Base-by-base conservation (phyloP, 2,797 vertebrate species). In the Scomberomorus guttatus region DNA sequence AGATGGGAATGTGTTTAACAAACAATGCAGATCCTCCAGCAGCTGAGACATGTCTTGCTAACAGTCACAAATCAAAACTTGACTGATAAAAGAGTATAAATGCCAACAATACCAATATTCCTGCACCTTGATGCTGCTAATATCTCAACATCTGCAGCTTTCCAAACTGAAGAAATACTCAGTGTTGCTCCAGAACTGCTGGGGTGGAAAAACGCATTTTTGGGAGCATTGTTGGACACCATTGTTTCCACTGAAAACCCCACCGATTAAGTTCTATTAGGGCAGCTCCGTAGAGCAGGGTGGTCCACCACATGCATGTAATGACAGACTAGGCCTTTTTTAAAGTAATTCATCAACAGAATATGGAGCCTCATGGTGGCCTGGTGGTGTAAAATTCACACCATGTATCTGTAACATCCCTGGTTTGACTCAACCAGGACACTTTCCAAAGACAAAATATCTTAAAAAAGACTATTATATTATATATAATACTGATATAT, bases 161-260 rank as follows among this genome's bases (percentile, higher is more conserved):
- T 77, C 63, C 56, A 81, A 64, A 52, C 25, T 18, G 62, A 69
- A 77, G 17, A 48, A 52, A 72, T 62, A 37, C 17, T 60, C 37
- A 27, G 44, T 20, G 48, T 55, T 72, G 58, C 55, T 50, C 56
- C 17, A 25, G 20, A n/a, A 67, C 14, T 60, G 48, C 25, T 6
- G 4, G 42, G 24, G 42, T 66, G 62, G 46, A 61, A 62, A 51
- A 69, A 64, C 32, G 20, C 14, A 20, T 39, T 57, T 42, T 27
- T 52, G 39, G 46, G 37, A 32, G 22, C n/a, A 54, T 24, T 1
- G 7, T 22, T 39, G 25, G 60, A 76, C 27, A 55, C 42, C 51
- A 44, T 72, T 55, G 61, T 80, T 80, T 72, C 73, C 73, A 77
- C 29, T 51, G 50, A 67, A 29, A 77, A 56, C 39, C 56, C 57